Conservation (phyloP, 2,113 vertebrate genomes). For the Aegithalos caudatus region DNA sequence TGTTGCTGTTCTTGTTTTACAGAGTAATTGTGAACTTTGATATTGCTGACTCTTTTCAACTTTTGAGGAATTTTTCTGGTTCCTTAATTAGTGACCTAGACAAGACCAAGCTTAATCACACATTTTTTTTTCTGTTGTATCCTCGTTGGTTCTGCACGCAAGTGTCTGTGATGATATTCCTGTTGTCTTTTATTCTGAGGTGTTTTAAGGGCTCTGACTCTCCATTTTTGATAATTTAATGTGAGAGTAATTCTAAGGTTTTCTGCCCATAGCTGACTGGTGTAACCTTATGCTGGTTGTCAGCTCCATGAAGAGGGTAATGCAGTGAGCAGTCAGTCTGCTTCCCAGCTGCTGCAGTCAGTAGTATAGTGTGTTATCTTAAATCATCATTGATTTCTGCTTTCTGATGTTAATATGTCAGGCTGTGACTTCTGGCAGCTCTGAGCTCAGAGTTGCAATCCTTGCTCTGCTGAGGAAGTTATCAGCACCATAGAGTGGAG, state of each 20-base stretch:
- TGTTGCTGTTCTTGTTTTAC: neutral
- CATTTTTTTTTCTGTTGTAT: neutral
- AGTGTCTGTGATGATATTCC: neutral
- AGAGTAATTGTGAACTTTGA: neutral
- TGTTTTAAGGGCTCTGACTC: neutral
- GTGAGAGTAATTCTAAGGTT: neutral
- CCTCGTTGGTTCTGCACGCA: neutral
- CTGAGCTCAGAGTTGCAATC: neutral
- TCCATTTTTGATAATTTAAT: neutral
- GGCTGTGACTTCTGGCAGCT: neutral
- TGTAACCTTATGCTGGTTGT: neutral
- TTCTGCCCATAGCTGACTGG: neutral
- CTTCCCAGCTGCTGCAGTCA: neutral
- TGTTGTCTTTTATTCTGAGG: neutral
- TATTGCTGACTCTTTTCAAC: neutral
- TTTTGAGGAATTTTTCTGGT: neutral
- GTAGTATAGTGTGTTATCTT: neutral
- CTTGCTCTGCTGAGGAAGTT: neutral
- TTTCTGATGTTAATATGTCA: constrained; percentile 7
- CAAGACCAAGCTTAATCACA: neutral
- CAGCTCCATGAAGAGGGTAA: neutral
- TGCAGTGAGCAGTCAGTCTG: neutral
- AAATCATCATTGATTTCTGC: constrained; percentile 46
- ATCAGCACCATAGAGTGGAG: neutral
- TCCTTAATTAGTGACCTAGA: neutral